phyloP scores from a whole-genome alignment of 2,113 vertebrate genomes.

The Herpailurus yagouaroundi region DNA sequence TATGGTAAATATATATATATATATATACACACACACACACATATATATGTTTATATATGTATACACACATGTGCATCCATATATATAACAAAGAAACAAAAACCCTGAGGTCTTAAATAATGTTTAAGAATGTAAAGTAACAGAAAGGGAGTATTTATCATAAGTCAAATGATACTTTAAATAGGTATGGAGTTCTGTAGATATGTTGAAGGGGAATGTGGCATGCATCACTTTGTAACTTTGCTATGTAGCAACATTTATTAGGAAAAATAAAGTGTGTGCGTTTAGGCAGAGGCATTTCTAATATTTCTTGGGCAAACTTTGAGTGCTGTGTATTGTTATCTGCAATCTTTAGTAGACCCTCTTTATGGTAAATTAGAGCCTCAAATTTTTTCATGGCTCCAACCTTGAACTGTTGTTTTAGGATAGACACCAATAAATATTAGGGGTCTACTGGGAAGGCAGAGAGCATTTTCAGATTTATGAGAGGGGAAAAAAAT shows the following conservation, averaged over 20 bases:
- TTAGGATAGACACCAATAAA: conserved; percentile 91
- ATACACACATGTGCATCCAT: neutral
- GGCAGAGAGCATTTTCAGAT: conserved; percentile 87
- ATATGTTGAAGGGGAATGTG: neutral
- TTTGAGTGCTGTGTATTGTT: conserved; percentile 59
- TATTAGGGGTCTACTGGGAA: conserved; percentile 89
- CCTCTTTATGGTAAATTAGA: conserved; percentile 73
- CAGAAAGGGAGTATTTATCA: neutral
- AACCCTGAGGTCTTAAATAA: neutral
- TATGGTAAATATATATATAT: neutral
- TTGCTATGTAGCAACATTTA: neutral
- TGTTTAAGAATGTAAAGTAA: neutral
- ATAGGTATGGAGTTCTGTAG: neutral
- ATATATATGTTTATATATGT: neutral
- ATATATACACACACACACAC: neutral
- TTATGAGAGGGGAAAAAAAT: conserved; percentile 89
- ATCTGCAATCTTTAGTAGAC: neutral
- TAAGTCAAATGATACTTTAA: neutral
- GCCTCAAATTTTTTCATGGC: conserved; percentile 85
- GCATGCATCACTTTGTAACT: neutral
- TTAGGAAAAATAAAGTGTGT: neutral
- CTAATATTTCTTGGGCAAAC: conserved; percentile 44
- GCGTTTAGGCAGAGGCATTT: neutral
- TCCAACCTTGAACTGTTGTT: conserved; percentile 90
- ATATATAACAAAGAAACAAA: neutral